Conservation (phyloP, 2,888 invertebrate species). For the Crossocerus cetratus region DNA sequence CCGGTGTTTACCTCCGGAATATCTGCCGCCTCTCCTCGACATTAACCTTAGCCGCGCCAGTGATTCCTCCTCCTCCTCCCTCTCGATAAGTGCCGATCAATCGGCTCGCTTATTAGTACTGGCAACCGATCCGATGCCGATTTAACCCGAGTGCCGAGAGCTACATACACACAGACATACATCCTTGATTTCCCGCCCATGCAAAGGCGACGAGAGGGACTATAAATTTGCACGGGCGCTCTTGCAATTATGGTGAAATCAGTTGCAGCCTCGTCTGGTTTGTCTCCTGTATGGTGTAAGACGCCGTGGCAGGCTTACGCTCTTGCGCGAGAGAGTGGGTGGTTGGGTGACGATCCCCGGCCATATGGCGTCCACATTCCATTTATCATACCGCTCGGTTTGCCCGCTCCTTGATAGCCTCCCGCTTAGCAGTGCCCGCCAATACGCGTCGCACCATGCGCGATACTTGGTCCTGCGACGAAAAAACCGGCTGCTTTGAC, state of each 20-base stretch:
- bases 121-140: background rate
- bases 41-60: slow-evolving; percentile 1
- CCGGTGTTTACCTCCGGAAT: background rate
- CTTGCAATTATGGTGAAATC: slow-evolving; percentile 32
- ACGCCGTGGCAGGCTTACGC: no score
- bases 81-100: background rate
- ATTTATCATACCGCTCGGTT: slow-evolving; percentile 48
- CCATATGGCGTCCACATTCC: slow-evolving; percentile 77
- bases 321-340: slow-evolving; percentile 44
- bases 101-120: background rate
- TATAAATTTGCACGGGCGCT: slow-evolving; percentile 36
- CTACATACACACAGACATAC: slow-evolving; percentile 22
- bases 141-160: background rate
- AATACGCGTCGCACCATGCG: background rate
- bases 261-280: slow-evolving; percentile 17
- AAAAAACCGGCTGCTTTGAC: slow-evolving; percentile 23
- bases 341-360: slow-evolving; percentile 68
- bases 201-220: slow-evolving; percentile 27
- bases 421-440: slow-evolving; percentile 24
- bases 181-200: slow-evolving; percentile 15
- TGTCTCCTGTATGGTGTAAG: no score
- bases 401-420: slow-evolving; percentile 26
- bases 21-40: background rate
- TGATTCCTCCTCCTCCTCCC: background rate
- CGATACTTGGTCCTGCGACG: no score